Evolutionary conservation across 2,888 invertebrate species (phyloP).

Genomic region (Andricus quercusramuli): DNA sequence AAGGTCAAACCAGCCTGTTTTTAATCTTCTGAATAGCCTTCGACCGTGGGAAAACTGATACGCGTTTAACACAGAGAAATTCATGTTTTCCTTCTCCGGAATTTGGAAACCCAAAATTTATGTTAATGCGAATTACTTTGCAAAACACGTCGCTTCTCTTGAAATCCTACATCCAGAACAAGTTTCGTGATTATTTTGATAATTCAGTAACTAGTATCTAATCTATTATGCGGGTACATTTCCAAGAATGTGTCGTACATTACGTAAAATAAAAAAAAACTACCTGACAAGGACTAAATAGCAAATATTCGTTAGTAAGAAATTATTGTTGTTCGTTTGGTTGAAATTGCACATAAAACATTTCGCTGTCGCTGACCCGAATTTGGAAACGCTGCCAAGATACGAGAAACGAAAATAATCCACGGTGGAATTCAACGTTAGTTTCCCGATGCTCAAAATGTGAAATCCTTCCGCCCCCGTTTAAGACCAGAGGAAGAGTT

Average conservation of each 20-base stretch:
- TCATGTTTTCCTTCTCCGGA: background rate
- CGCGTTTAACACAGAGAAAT: background rate
- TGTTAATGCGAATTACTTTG: constrained; percentile 12
- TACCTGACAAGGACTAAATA: background rate
- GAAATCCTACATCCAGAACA: constrained; percentile 8
- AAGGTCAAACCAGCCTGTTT: constrained; percentile 9
- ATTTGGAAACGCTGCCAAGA: background rate
- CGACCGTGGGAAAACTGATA: constrained; percentile 22
- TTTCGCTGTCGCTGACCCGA: background rate
- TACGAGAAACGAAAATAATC: constrained; percentile 17
- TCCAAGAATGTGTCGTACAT: background rate
- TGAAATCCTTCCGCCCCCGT: constrained; percentile 59
- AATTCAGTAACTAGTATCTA: background rate
- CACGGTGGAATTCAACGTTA: background rate
- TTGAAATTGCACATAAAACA: no score
- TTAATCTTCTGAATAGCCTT: constrained; percentile 1
- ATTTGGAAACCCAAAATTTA: constrained; percentile 22
- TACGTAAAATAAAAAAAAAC: background rate
- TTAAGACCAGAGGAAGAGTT: constrained; percentile 49
- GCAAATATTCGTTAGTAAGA: background rate
- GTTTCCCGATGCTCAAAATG: constrained; percentile 52
- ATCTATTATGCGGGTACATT: background rate
- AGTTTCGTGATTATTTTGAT: constrained; percentile 13
- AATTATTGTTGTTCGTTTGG: background rate
- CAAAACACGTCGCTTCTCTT: background rate